Evolutionary conservation across 2,113 vertebrate genomes (phyloP).

Genomic region (Pluvianellus socialis): DNA sequence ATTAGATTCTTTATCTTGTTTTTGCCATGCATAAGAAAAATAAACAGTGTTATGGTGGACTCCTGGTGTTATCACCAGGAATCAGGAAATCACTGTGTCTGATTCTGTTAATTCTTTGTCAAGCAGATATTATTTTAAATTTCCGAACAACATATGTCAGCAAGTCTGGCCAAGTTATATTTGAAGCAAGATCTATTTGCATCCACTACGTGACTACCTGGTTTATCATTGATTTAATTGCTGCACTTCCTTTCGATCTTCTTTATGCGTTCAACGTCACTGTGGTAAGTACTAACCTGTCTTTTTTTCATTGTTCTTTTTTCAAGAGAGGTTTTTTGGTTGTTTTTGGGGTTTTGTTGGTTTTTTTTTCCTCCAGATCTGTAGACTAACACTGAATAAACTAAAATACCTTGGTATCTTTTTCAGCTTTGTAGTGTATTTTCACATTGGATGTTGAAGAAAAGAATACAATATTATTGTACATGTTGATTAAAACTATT

Average conservation of each 20-base stretch:
- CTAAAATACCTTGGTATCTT: neutral
- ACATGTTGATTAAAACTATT: neutral
- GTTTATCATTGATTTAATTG: constrained; percentile 98
- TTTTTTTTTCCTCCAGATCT: neutral
- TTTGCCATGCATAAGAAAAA: neutral
- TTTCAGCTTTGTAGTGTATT: neutral
- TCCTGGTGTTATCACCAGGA: neutral
- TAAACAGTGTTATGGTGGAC: neutral
- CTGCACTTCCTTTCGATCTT: constrained; percentile 95
- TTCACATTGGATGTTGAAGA: neutral
- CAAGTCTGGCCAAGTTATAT: constrained; percentile 98
- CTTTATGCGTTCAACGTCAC: constrained; percentile 97
- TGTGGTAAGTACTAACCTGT: constrained; percentile 84
- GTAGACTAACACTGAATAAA: neutral
- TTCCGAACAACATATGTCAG: constrained; percentile 98
- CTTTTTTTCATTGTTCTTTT: neutral
- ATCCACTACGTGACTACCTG: constrained; percentile 98
- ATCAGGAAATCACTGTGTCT: neutral
- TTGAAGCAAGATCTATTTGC: constrained; percentile 96
- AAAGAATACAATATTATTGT: neutral
- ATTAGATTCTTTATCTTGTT: neutral
- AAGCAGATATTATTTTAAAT: constrained; percentile 95
- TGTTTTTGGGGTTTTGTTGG: neutral
- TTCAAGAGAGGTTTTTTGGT: rapidly evolving
- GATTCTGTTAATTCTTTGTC: constrained; percentile 46